Evolutionary conservation across 2,113 vertebrate genomes (phyloP).

Genomic region (Cyrtonyx montezumae): DNA sequence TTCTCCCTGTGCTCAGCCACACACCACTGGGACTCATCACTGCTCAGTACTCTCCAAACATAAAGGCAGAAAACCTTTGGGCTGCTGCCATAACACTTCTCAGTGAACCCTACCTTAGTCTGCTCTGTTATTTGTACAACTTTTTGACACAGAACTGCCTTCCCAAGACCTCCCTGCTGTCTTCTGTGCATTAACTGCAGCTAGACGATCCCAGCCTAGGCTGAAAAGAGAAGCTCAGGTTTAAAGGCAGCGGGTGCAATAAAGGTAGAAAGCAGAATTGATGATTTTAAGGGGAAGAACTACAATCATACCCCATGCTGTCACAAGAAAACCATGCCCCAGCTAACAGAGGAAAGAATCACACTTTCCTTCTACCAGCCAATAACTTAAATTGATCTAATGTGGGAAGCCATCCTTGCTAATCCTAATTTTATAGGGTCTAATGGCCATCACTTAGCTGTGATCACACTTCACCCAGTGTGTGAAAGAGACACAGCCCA

Average conservation of each 20-base stretch:
- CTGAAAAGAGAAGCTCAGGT: not conserved
- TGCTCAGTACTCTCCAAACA: not conserved
- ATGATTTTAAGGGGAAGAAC: constrained; percentile 42
- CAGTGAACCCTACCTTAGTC: not conserved
- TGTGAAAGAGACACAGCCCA: constrained; percentile 26
- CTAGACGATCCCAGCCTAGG: not conserved
- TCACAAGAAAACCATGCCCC: not conserved
- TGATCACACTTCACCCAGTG: constrained; percentile 55
- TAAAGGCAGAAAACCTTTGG: not conserved
- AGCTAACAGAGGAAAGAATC: constrained; percentile 36
- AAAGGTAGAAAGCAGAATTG: not conserved
- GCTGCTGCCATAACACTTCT: not conserved
- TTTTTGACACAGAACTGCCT: not conserved
- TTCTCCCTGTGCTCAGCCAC: not conserved
- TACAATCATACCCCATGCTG: not conserved
- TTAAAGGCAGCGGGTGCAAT: not conserved
- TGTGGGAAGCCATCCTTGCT: constrained; percentile 32
- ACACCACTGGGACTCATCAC: not conserved
- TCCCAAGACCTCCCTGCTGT: not conserved
- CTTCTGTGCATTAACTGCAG: not conserved
- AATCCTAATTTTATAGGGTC: constrained; percentile 62
- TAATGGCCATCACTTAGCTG: constrained; percentile 54
- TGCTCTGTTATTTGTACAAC: not conserved
- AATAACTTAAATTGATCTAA: constrained; percentile 65
- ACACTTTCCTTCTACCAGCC: constrained; percentile 9